A percentile compares a stretch with the other conserved stretches of the same genome.
Conservation (phyloP, 2,113 vertebrate genomes). For the Pelecanoides urinatrix region DNA sequence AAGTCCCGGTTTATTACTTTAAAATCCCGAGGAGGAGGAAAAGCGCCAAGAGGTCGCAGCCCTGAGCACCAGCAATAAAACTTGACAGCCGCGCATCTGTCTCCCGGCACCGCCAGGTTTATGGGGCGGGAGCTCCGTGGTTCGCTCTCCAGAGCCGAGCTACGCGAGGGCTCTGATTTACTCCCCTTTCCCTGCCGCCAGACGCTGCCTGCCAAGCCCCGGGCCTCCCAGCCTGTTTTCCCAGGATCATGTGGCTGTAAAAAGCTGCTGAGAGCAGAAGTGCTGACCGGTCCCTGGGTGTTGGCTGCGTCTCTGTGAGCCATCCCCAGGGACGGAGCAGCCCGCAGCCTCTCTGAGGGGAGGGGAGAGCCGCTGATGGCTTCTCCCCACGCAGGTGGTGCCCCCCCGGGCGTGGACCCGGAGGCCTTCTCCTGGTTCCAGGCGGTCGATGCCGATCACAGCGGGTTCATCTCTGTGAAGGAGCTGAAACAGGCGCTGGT, state of each 20-base stretch:
- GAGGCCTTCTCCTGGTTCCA: slow-evolving; percentile 95
- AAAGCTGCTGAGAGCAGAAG: background rate
- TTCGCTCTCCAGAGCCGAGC: background rate
- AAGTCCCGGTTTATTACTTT: background rate
- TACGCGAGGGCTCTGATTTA: background rate
- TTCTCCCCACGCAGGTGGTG: slow-evolving; percentile 65
- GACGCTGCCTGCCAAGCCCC: fast-evolving
- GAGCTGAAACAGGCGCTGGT: slow-evolving; percentile 93
- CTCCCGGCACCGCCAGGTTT: background rate
- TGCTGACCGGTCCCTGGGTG: background rate
- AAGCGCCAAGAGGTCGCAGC: background rate
- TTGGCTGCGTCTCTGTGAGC: background rate
- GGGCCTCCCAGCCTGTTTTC: background rate
- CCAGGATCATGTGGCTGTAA: fast-evolving
- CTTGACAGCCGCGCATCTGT: fast-evolving
- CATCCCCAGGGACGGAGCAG: background rate
- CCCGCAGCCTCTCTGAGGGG: too few relatives aligned
- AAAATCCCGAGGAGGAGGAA: background rate
- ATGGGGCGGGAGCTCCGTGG: background rate
- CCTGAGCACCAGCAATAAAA: background rate
- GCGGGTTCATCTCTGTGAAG: slow-evolving; percentile 87
- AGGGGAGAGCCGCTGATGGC: background rate
- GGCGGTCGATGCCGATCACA: slow-evolving; percentile 84
- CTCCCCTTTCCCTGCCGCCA: background rate
- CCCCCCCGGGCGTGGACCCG: slow-evolving; percentile 82